Evolutionary conservation across 2,888 invertebrate species (phyloP).

Genomic region (Entomobrya multifasciata): DNA sequence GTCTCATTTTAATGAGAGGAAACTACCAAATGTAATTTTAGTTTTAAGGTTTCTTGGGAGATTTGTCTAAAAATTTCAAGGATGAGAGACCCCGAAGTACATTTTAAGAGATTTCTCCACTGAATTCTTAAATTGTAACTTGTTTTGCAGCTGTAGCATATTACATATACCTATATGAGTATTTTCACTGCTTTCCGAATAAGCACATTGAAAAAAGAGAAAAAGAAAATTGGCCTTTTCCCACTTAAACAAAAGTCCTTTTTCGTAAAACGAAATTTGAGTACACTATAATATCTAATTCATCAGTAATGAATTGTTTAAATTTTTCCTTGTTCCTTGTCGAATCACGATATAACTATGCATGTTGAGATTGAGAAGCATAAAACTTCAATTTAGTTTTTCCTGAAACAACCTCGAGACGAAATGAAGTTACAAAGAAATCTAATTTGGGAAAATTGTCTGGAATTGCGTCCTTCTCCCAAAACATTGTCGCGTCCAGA

Average conservation of each 20-base stretch:
- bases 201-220: too few relatives aligned
- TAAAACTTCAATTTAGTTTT: too few relatives aligned
- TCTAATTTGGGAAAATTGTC: constrained; percentile 61
- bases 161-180: too few relatives aligned
- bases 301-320: too few relatives aligned
- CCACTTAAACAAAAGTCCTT: too few relatives aligned
- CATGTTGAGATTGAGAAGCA: too few relatives aligned
- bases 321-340: background rate
- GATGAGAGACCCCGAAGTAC: background rate
- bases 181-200: too few relatives aligned
- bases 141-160: background rate
- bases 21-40: background rate
- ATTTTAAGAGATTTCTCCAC: background rate
- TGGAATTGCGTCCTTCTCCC: background rate
- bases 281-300: too few relatives aligned
- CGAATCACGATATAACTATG: too few relatives aligned
- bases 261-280: too few relatives aligned
- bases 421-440: constrained; percentile 57
- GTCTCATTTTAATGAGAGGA: background rate
- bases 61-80: background rate
- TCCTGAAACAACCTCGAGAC: constrained; percentile 13
- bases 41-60: background rate
- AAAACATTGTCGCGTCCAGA: too few relatives aligned
- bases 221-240: too few relatives aligned
- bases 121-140: background rate